Percentiles rank a stretch among this genome's conserved stretches.
Conservation (phyloP, 2,888 invertebrate genomes). For the Arge pagana region DNA sequence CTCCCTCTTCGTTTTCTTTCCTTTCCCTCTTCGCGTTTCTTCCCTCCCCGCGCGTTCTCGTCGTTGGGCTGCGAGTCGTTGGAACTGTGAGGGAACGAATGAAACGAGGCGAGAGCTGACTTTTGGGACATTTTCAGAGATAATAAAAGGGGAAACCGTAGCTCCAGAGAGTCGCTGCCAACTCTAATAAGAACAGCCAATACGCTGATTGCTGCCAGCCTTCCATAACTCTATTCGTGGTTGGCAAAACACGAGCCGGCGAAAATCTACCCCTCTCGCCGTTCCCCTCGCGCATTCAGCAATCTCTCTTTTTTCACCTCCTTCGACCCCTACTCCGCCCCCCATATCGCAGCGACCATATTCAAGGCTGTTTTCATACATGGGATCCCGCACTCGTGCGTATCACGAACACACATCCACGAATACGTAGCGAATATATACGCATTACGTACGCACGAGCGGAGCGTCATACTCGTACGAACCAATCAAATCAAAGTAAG, state of each 20-base stretch:
- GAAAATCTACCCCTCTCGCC: conserved; percentile 34
- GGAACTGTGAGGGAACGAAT: not conserved
- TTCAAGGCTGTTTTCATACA: conserved; percentile 27
- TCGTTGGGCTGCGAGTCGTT: conserved; percentile 1
- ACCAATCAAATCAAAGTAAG: conserved; percentile 59
- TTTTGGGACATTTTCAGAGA: too few relatives aligned
- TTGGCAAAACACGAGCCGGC: conserved; percentile 47
- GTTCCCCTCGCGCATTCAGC: conserved; percentile 22
- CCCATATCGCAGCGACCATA: conserved; percentile 10
- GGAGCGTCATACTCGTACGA: conserved; percentile 37
- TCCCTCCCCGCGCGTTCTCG: too few relatives aligned
- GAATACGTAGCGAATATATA: not conserved
- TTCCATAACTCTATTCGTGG: conserved; percentile 38
- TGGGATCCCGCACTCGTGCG: conserved; percentile 33
- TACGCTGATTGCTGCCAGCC: conserved; percentile 49
- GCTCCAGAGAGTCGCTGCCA: conserved; percentile 42
- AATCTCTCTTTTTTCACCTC: conserved; percentile 24
- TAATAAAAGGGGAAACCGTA: conserved; percentile 36
- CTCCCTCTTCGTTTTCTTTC: too few relatives aligned
- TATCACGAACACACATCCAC: conserved; percentile 1
- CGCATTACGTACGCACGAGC: not conserved
- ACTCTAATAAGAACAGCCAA: conserved; percentile 52
- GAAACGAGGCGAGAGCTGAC: conserved; percentile 9
- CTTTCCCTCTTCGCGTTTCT: too few relatives aligned
- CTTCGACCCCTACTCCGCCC: conserved; percentile 11